Evolutionary conservation across 2,888 invertebrate genomes (phyloP), one percentile per base, ranked within the genome.

Genomic region (Rhagium mordax): DNA sequence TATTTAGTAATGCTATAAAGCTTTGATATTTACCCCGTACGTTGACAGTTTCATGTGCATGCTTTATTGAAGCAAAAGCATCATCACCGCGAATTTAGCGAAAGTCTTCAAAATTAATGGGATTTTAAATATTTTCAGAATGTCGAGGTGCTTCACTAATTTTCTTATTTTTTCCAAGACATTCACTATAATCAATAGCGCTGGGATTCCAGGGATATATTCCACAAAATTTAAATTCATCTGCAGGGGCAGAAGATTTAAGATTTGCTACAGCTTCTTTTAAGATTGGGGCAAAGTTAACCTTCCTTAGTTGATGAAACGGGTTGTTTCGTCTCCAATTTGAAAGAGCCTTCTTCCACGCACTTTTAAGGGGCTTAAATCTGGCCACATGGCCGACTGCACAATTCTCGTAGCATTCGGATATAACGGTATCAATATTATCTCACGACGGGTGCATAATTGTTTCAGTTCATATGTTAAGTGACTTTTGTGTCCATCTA

Each of bases 301-400:
- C 60, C 66, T 73, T 73, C 18, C 55, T 70, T 13, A 74, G 24
- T 41, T 20, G 13, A 74, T 59, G 72, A 13, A 60, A 16, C 15
- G 33, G n/a, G n/a, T n/a, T n/a, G n/a, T n/a, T n/a, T n/a, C n/a
- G n/a, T 74, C 84, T 86, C 79, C 72, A 79, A 2, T 81, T 77
- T 82, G 79, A 78, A 1, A 83, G 82, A 79, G 86, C 82, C 21
- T 81, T 73, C 53, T 81, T 79, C 78, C 79, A 81, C 24, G 73
- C 74, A 7, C 21, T 72, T 61, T 81, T 81, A 8, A 81, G 55
- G 0, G 81, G 81, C 21, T 79, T 82, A 51, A 82, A 78, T 0
- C 79, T 79, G 18, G 82, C 71, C 18, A 84, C 80, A 72, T 84
- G 0, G 77, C 78, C 3, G 82, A 82, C 59, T 84, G 81, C 6